Evolutionary conservation across 2,113 vertebrate genomes (phyloP), one percentile per base, ranked within the genome.

Genomic region (Nothobranchius furzeri): DNA sequence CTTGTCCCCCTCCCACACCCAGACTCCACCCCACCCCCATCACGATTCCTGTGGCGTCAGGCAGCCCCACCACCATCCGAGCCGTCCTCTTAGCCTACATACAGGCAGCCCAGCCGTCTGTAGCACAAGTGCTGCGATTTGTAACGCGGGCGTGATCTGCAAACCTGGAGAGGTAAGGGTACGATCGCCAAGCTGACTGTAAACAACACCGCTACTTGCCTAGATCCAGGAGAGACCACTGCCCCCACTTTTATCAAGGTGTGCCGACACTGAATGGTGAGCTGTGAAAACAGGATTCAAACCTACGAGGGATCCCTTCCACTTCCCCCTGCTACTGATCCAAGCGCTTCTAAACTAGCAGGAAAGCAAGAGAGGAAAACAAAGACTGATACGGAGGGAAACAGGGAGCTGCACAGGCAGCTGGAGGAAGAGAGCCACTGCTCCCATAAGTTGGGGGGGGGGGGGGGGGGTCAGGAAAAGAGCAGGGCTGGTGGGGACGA

Each of bases 81-180:
- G 71, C 64, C 79, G 85, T 78, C 86, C 86, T 87, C 87, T 87
- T 88, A 92, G 88, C 86, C 89, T 92, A 90, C 89, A 91, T 90
- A 89, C 83, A 46, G 72, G 68, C 83, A 74, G 66, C 70, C 85
- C 80, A 83, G 87, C 85, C 70, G 56, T 68, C 80, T 75, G 69
- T 60, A 70, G 82, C 42, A 77, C 72, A 49, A 71, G 73, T 59
- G 54, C 58, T 13, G 25, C 57, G 30, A 72, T 73, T 81, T 80
- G 83, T 64, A 68, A 67, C 73, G 25, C 24, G 3, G 73, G 73
- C 60, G 54, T 65, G 54, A 79, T 64, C 51, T 40, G 67, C 49
- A 61, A 79, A 79, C 59, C 60, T 60, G 4, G 11, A 60, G 71
- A 58, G 63, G 55, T 66, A 67, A 40, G 64, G 71, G 67, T 12